phyloP scores from a whole-genome alignment of 2,888 invertebrate genomes.

The Andricus curvator region DNA sequence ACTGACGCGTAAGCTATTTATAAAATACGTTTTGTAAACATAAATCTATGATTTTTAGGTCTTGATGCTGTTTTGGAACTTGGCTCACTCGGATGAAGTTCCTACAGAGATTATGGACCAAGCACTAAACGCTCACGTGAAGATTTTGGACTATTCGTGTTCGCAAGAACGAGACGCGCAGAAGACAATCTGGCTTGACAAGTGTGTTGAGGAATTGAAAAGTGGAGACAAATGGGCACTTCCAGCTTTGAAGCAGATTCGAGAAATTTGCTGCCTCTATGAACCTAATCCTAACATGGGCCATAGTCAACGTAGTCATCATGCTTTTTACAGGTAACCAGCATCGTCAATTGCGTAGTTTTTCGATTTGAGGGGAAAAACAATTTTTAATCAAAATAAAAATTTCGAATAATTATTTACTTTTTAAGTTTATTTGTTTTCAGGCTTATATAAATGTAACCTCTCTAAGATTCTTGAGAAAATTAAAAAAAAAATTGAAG shows the following conservation, averaged over 20 bases:
- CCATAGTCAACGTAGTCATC: constrained; percentile 82
- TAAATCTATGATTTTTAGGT: constrained; percentile 80
- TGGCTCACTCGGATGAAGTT: constrained; percentile 97
- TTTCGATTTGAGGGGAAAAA: no score
- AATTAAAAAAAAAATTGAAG: no score
- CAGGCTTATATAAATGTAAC: no score
- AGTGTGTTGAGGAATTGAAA: constrained; percentile 96
- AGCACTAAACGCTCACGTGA: constrained; percentile 95
- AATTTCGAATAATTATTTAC: no score
- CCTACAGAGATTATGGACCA: constrained; percentile 99
- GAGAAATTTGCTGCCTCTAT: constrained; percentile 96
- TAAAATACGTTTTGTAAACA: constrained; percentile 15
- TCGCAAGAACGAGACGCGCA: constrained; percentile 98
- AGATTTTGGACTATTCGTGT: constrained; percentile 98
- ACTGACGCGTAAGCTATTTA: constrained; percentile 21
- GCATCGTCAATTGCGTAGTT: no score
- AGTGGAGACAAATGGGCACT: constrained; percentile 94
- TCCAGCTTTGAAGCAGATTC: constrained; percentile 96
- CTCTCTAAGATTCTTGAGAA: no score
- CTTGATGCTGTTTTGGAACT: constrained; percentile 95
- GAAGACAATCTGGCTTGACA: constrained; percentile 96
- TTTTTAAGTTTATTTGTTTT: no score
- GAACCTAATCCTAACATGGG: constrained; percentile 88
- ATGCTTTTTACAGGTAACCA: constrained; percentile 80
- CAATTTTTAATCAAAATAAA: no score